Base-by-base conservation (phyloP, 2,113 vertebrate genomes). In the Lagopus muta region DNA sequence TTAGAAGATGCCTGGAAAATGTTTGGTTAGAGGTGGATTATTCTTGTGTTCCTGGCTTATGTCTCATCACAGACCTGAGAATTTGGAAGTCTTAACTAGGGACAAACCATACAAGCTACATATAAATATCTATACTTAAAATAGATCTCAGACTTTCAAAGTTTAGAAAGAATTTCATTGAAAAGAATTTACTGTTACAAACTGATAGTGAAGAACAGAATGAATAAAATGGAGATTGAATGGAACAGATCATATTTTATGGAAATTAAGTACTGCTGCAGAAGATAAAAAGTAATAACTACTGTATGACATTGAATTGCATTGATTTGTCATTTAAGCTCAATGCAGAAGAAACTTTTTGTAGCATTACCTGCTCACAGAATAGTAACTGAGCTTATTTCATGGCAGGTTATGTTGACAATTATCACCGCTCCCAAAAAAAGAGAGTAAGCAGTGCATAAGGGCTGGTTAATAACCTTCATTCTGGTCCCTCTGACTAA, bases 391-490 rank as follows among this genome's bases (percentile, higher is more conserved):
- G 62, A 74, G 3, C 5, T 73, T 93, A 54, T 71, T 88, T 38
- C 15, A 13, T 60, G 42, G 71, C 19, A 87, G 43, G 75, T 90
- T 75, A 73, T 45, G 86, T 69, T 75, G 19, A 17, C 38, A 91
- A 42, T 90, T 96, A 77, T 72, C 90, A 92, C 16, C 27, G 65
- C 34, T 62, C 62, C 88, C 75, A 86, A 57, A 66, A 64, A 90
- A 94, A 80, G 13, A 32, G 70, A 94, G 92, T 91, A 93, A 93
- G 36, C 47, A 55, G 54, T 82, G 30, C 70, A 94, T 87, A 36
- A 82, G 50, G 43, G 21, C 34, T 69, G 38, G 54, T 28, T 94
- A 94, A 91, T 89, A 82, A 74, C 43, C 88, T 90, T 62, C 47
- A 32, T 20, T 47, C 42, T 67, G 22, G 36, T 91, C 55, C 43